Evolutionary conservation across 1,140 invertebrate species (phyloP).

Genomic region (Cotesia chilonis): DNA sequence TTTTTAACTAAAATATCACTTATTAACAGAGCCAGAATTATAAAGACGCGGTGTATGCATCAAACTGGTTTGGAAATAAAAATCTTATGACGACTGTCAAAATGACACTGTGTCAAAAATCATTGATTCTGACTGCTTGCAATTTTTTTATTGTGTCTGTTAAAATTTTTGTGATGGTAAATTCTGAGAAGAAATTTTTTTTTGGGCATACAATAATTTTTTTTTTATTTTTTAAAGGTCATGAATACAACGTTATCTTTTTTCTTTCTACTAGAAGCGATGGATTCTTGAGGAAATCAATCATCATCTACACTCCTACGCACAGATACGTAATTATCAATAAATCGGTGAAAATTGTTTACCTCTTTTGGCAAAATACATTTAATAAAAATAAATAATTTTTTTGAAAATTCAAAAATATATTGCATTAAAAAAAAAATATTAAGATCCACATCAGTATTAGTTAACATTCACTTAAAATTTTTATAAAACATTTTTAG

Average conservation of each 20-base stretch:
- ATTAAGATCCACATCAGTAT: no score
- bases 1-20: not conserved
- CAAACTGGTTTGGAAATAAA: conserved; percentile 35
- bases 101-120: conserved; percentile 41
- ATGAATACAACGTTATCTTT: conserved; percentile 32
- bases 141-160: conserved; percentile 39
- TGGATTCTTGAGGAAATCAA: not conserved
- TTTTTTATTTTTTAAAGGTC: conserved; percentile 13
- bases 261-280: conserved; percentile 24
- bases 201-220: not conserved
- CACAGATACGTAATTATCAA: no score
- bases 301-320: no score
- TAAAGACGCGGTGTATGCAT: conserved; percentile 21
- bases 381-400: no score
- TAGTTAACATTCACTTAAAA: no score
- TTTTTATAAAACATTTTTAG: no score
- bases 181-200: not conserved
- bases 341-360: no score
- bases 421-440: no score
- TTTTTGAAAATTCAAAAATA: no score
- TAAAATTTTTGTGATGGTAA: conserved; percentile 43
- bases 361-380: no score
- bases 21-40: conserved; percentile 32
- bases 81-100: conserved; percentile 32
- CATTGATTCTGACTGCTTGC: conserved; percentile 38